Evolutionary conservation across 2,797 vertebrate species (phyloP), one percentile per base, ranked within the genome.

Genomic region (Gobionotothen gibberifrons): DNA sequence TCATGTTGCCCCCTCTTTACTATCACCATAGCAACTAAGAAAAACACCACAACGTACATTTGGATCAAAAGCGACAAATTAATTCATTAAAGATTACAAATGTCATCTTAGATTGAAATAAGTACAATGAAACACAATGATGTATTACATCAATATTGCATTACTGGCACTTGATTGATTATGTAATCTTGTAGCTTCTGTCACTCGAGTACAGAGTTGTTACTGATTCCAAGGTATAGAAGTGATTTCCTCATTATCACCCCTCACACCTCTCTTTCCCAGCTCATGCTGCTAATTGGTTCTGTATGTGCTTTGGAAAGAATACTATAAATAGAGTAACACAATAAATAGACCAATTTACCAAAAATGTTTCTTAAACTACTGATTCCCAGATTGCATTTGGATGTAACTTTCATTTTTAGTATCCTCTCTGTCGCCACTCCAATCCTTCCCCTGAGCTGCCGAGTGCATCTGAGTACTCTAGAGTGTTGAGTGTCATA

Each of bases 401-500:
- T 14, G 3, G 51, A 22, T 69, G 12, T 13, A 72, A 39, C 44
- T 67, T 60, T 59, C 39, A 53, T 81, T 79, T 70, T 5, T 26
- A 48, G 46, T 66, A 44, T 42, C 52, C 19, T 60, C 52, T 0
- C 22, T 47, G 32, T 69, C 53, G 1, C 54, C 57, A 39, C 57
- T 79, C 54, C 52, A 59, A 46, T 69, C 57, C 36, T 26, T 81
- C 68, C 44, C 29, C 53, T 22, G 65, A 69, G 69, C 76, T 43
- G 19, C 67, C 22, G 46, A 62, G 63, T 51, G 76, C 78, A 71
- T 66, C 73, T 70, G 19, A 62, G 76, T 62, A 32, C 78, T 59
- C 79, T 52, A 68, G 46, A 69, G 44, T 22, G 54, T 19, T 22
- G 54, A 85, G 64, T 77, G 72, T 75, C 60, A 63, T 62, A 74